Percentiles rank a stretch among this genome's conserved stretches.
phyloP scores from a whole-genome alignment of 2,888 invertebrate genomes.

The Mythimna vitellina region DNA sequence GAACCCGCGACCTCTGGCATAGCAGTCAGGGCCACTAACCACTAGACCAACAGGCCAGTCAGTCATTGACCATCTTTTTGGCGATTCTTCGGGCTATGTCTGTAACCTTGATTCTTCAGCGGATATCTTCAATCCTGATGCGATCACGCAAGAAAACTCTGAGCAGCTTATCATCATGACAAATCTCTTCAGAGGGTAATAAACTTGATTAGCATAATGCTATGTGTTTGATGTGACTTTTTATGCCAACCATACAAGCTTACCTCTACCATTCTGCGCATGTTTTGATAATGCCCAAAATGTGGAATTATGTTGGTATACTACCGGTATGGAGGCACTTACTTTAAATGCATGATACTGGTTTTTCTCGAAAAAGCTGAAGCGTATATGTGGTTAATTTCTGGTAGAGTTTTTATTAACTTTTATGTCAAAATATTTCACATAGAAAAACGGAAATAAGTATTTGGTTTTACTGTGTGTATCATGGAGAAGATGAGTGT shows the following conservation, averaged over 20 bases:
- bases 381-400: constrained; percentile 11
- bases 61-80: too few relatives aligned
- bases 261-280: constrained; percentile 24
- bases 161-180: too few relatives aligned
- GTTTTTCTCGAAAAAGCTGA: constrained; percentile 10
- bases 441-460: background rate
- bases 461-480: background rate
- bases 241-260: constrained; percentile 14
- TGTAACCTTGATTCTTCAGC: too few relatives aligned
- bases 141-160: too few relatives aligned
- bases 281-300: constrained; percentile 42
- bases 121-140: too few relatives aligned
- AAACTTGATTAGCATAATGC: too few relatives aligned
- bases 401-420: background rate
- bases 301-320: constrained; percentile 18
- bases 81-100: too few relatives aligned
- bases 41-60: too few relatives aligned
- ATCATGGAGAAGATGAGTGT: background rate
- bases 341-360: constrained; percentile 27
- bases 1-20: too few relatives aligned
- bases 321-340: constrained; percentile 21
- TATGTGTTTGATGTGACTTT: background rate
- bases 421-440: background rate
- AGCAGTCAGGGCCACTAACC: too few relatives aligned
- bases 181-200: too few relatives aligned